These are phyloP conservation scores for Syrrhaptes paradoxus DNA, from an alignment of 2,113 vertebrate genomes.

Conservation along the genomic window DNA sequence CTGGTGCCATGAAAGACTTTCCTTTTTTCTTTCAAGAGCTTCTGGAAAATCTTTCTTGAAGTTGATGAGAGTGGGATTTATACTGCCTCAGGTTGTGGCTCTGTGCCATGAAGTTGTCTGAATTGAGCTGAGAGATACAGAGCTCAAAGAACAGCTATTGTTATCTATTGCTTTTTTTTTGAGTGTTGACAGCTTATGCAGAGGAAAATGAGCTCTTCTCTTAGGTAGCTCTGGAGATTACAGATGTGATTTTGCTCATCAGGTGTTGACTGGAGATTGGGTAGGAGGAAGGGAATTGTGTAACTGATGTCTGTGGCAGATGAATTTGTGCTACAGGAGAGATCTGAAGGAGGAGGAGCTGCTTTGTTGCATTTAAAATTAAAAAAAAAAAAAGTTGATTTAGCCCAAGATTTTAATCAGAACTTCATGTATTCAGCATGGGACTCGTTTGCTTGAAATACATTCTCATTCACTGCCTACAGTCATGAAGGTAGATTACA, in stretches of 20 bases:
- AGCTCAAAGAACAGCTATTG: conserved; percentile 32
- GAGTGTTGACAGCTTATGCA: conserved; percentile 29
- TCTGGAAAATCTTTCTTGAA: conserved; percentile 39
- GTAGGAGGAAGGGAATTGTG: conserved; percentile 55
- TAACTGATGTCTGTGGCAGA: conserved; percentile 65
- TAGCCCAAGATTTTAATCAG: neutral
- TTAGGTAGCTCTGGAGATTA: conserved; percentile 52
- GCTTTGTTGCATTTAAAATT: neutral
- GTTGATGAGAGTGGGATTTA: conserved; percentile 26
- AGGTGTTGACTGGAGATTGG: conserved; percentile 36
- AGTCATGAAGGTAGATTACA: neutral
- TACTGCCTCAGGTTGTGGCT: conserved; percentile 55
- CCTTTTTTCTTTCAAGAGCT: conserved; percentile 19
- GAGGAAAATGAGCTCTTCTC: conserved; percentile 22
- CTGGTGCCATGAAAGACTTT: too few relatives aligned
- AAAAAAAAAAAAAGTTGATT: neutral
- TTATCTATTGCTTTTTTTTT: conserved; percentile 40
- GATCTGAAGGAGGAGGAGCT: neutral
- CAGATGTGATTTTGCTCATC: conserved; percentile 47
- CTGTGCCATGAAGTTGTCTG: conserved; percentile 40
- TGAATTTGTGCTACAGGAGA: conserved; percentile 13
- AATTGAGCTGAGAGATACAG: neutral
- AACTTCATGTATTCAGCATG: neutral
- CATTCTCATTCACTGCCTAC: neutral
- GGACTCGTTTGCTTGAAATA: neutral